Conservation (phyloP, 2,113 vertebrate genomes). For the Zapornia atra region DNA sequence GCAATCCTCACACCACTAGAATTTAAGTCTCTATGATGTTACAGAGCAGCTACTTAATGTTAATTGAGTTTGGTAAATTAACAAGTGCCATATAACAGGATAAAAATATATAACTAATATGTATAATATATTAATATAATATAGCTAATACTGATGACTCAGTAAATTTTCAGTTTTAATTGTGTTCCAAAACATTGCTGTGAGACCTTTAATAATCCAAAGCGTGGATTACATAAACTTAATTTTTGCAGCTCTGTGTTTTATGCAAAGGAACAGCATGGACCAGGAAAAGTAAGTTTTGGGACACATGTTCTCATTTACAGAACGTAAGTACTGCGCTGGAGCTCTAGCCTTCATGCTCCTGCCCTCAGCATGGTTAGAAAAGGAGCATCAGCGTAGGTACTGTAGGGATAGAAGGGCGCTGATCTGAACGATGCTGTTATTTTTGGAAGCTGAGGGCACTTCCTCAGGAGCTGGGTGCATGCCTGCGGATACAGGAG, state of each 20-base stretch:
- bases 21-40: not conserved
- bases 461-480: not conserved
- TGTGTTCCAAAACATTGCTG: not conserved
- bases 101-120: not conserved
- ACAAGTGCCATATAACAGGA: not conserved
- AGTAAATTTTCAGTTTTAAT: not conserved
- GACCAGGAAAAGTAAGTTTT: not conserved
- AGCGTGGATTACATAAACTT: not conserved
- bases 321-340: not conserved
- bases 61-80: not conserved
- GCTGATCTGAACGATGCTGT: not conserved
- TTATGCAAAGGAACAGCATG: not conserved
- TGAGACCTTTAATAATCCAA: not conserved
- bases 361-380: not conserved
- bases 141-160: not conserved
- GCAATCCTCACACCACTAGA: not conserved
- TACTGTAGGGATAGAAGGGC: not conserved
- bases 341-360: not conserved
- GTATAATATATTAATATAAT: not conserved
- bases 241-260: not conserved
- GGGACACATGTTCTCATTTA: not conserved
- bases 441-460: not conserved
- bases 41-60: not conserved
- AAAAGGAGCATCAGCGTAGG: not conserved
- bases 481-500: not conserved